Evolutionary conservation across 2,888 invertebrate species (phyloP), one percentile per base, ranked within the genome.

Genomic region (Cheilosia vulpina): DNA sequence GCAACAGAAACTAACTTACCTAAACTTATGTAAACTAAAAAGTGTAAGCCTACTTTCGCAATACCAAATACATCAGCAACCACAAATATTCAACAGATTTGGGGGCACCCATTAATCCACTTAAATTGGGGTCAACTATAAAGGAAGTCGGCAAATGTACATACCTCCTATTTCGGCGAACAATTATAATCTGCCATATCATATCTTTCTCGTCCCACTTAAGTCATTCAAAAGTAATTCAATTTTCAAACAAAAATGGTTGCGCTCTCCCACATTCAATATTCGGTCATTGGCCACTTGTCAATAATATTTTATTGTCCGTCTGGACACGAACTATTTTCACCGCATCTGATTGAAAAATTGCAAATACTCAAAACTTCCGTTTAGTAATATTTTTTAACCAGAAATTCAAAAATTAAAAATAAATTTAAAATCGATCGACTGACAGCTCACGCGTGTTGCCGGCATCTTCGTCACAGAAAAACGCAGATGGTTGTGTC

Each of bases 391-490:
- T 69, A 45, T 15, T 17, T 43, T 27, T 50, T 53, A 72, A n/a
- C 43, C 45, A n/a, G 41, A 63, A 62, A 55, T 27, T 45, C 50
- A 45, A 24, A 9, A 31, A 31, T 4, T 27, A 27, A 27, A 7
- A 31, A 31, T 31, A 31, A 31, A 31, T 1, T 9, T 31, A 7
- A 31, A 31, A 31, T 9, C 31, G 9, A 57, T n/a, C 21, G 3
- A 24, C 27, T 69, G 69, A 47, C 69, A 69, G 41, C 55, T 69
- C 34, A 71, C 78, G 62, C 78, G 69, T 69, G 55, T 71, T 47
- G 21, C 11, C 7, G 50, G 2, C 60, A 34, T 45, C 31, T 38
- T 47, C 47, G 34, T 52, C 47, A 69, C 53, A 69, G 13, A 24
- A 27, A 60, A 24, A 34, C 50, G 41, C 66, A 66, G 47, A 76